A percentile compares a stretch with the other conserved stretches of the same genome.
These are phyloP conservation scores for Heliothis subflexa DNA, from an alignment of 1,140 invertebrate species.

Conservation along the genomic window DNA sequence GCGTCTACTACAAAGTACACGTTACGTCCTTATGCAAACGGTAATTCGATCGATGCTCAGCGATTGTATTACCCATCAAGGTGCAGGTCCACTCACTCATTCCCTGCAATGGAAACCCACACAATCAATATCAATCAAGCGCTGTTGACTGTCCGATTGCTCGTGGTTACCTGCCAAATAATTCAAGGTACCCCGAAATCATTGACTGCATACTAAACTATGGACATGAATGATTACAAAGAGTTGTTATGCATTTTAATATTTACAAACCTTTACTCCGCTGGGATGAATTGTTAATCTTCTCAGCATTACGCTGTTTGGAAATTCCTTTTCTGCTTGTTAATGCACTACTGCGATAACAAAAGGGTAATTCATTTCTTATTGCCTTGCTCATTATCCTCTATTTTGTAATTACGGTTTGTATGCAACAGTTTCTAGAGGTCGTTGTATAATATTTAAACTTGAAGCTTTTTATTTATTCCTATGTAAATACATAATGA, in stretches of 20 bases:
- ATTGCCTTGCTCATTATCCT: too few relatives aligned
- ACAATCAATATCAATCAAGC: conserved; percentile 44
- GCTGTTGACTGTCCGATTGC: conserved; percentile 18
- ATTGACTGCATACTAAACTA: conserved; percentile 30
- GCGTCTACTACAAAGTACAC: not conserved
- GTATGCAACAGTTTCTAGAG: too few relatives aligned
- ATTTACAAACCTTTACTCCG: not conserved
- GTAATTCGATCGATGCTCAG: conserved; percentile 45
- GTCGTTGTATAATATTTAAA: too few relatives aligned
- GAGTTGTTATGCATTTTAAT: not conserved
- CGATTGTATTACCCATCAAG: conserved; percentile 43
- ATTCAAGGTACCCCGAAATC: conserved; percentile 22
- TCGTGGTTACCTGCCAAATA: conserved; percentile 26
- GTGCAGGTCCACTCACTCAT: not conserved
- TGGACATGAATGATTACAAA: not conserved
- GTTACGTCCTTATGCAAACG: conserved; percentile 30
- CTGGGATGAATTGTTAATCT: conserved; percentile 2
- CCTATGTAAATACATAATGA: too few relatives aligned
- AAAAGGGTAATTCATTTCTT: too few relatives aligned
- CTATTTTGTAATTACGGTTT: too few relatives aligned
- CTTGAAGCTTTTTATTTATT: too few relatives aligned
- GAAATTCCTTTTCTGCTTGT: too few relatives aligned
- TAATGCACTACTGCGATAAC: too few relatives aligned
- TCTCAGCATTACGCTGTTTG: too few relatives aligned
- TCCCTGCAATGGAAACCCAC: conserved; percentile 13